Conservation (phyloP, 1,140 invertebrate species). For the Radopholus similis region DNA sequence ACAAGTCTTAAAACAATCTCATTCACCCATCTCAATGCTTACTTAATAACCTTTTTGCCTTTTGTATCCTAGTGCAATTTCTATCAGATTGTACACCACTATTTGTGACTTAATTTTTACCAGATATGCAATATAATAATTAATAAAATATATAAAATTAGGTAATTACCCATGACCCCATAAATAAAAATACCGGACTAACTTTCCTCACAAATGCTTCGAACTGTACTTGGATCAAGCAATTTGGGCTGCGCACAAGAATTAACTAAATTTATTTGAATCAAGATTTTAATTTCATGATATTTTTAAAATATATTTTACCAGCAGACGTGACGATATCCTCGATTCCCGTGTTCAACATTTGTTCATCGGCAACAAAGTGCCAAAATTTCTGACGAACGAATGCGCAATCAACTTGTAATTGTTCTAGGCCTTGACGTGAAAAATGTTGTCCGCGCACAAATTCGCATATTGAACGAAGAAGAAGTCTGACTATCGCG, state of each 20-base stretch:
- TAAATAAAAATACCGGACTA: not conserved
- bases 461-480: not conserved
- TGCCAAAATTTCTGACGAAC: constrained; percentile 18
- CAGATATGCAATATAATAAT: no score
- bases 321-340: constrained; percentile 22
- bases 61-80: no score
- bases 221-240: constrained; percentile 2
- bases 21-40: no score
- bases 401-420: constrained; percentile 22
- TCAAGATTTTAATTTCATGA: not conserved
- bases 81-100: no score
- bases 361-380: constrained; percentile 23
- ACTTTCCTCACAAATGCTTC: constrained; percentile 16
- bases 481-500: not conserved
- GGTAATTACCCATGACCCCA: no score
- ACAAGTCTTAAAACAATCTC: no score
- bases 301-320: not conserved
- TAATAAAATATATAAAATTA: no score
- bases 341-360: constrained; percentile 23
- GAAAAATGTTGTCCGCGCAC: constrained; percentile 16
- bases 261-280: constrained; percentile 12
- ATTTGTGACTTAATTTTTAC: no score
- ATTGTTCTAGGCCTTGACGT: constrained; percentile 6
- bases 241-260: constrained; percentile 11
- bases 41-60: no score